phyloP scores from a whole-genome alignment of 2,113 vertebrate genomes.

The Nerophis lumbriciformis region DNA sequence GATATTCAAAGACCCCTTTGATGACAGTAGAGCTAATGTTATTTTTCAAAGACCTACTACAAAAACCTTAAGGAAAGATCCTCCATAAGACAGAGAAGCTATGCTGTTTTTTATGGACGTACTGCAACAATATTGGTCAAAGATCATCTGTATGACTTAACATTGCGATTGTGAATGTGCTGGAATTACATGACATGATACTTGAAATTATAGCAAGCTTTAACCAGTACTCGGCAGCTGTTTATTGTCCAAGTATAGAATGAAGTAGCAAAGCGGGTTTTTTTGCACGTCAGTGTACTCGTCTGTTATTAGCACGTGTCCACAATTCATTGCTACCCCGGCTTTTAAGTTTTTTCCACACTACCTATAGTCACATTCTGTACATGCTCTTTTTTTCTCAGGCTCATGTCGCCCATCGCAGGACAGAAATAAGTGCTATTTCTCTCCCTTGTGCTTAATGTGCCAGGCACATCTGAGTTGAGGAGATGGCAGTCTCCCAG shows the following conservation, averaged over 20 bases:
- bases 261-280: slow-evolving; percentile 8
- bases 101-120: no score
- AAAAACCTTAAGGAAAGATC: no score
- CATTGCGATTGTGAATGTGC: no score
- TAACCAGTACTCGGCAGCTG: not conserved
- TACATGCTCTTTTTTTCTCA: slow-evolving; percentile 22
- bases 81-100: no score
- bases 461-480: slow-evolving; percentile 32
- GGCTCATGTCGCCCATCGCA: slow-evolving; percentile 45
- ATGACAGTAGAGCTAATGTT: no score
- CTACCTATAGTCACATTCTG: slow-evolving; percentile 15
- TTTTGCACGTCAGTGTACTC: slow-evolving; percentile 14
- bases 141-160: no score
- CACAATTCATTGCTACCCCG: slow-evolving; percentile 17
- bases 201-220: not conserved
- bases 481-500: slow-evolving; percentile 37
- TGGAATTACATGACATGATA: no score
- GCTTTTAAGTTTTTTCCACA: slow-evolving; percentile 34
- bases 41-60: no score
- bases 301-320: slow-evolving; percentile 46
- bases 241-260: slow-evolving; percentile 28
- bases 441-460: slow-evolving; percentile 23
- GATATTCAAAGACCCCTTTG: no score
- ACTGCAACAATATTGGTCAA: no score
- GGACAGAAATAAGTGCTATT: slow-evolving; percentile 63